A percentile compares a stretch with the other conserved stretches of the same genome.
Conservation (phyloP, 2,113 vertebrate species). For the Zosterops pallidus region DNA sequence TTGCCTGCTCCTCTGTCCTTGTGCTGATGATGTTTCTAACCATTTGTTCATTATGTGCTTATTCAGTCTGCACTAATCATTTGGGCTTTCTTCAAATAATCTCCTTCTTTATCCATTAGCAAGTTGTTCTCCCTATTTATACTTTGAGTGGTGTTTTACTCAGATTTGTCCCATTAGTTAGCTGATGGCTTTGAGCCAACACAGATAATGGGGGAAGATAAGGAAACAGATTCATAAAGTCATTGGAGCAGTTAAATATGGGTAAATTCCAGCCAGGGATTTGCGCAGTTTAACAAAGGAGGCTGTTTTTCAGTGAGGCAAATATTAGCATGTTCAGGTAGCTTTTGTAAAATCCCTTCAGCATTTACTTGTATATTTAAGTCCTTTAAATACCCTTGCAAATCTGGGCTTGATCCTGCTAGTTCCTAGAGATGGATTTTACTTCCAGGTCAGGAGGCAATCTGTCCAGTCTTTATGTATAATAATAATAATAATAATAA, state of each 20-base stretch:
- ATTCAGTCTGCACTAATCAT: background rate
- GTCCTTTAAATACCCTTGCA: background rate
- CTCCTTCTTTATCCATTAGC: background rate
- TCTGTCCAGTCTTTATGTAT: background rate
- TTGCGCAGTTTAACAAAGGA: background rate
- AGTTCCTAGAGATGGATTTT: background rate
- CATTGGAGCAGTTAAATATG: background rate
- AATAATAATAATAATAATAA: background rate
- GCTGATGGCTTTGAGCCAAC: background rate
- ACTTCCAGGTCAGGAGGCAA: background rate
- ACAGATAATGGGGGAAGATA: background rate
- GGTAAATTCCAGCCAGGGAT: background rate
- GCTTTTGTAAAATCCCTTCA: background rate
- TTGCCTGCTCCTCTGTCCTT: background rate
- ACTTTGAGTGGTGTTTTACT: background rate
- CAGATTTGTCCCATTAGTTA: background rate
- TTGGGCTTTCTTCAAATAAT: background rate
- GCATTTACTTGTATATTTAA: background rate
- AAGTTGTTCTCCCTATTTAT: background rate
- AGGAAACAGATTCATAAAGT: background rate
- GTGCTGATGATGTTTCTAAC: background rate
- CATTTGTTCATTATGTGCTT: background rate
- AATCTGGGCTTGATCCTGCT: background rate
- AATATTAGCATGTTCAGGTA: background rate
- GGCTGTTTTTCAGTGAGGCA: background rate